A percentile compares a stretch with the other conserved stretches of the same genome.
Conservation (phyloP, 2,113 vertebrate genomes). For the Nesogale talazaci region DNA sequence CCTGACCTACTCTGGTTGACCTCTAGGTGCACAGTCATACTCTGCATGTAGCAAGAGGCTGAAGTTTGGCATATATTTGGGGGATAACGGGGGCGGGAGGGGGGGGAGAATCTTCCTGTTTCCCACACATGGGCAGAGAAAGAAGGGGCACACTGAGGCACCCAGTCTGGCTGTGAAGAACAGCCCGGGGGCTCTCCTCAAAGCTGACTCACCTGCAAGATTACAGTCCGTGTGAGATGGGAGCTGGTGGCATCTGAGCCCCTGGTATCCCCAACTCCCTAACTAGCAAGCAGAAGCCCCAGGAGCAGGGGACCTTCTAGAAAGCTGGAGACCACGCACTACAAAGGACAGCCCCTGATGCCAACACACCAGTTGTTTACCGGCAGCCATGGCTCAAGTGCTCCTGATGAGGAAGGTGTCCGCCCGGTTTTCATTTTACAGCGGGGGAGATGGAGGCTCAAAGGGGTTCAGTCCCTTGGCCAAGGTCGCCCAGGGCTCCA, state of each 20-base stretch:
- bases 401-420: accelerated
- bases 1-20: no score
- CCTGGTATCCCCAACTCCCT: accelerated
- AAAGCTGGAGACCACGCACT: accelerated
- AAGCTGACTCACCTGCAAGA: no score
- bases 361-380: neutral
- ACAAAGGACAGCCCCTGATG: neutral
- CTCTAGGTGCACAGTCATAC: no score
- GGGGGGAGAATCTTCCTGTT: no score
- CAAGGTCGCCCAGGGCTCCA: accelerated
- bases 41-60: no score
- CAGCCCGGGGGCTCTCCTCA: no score
- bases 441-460: neutral
- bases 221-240: accelerated
- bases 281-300: neutral
- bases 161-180: neutral
- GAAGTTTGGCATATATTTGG: no score
- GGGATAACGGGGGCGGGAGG: no score
- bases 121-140: no score
- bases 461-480: neutral
- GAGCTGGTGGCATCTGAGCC: neutral
- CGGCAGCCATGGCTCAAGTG: accelerated
- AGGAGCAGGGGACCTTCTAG: no score
- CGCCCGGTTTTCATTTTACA: neutral
- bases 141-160: neutral